Percentiles rank a stretch among this genome's conserved stretches.
phyloP scores from a whole-genome alignment of 2,888 invertebrate genomes.

The Microplitis deprimator region DNA sequence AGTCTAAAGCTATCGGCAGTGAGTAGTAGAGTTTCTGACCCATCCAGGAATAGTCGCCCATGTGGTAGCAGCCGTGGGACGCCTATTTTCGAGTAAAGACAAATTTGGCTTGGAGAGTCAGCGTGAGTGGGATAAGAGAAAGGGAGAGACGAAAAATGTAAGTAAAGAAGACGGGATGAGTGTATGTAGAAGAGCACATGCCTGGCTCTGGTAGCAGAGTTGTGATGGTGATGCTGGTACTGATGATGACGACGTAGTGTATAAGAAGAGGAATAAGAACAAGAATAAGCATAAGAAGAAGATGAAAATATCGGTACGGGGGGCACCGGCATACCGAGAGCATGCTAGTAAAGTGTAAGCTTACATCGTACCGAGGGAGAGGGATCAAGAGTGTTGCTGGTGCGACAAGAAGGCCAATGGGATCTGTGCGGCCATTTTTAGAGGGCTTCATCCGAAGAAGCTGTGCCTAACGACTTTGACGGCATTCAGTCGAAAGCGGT shows the following conservation, averaged over 20 bases:
- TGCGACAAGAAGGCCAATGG: conserved; percentile 68
- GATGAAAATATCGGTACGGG: conserved; percentile 29
- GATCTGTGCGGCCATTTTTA: conserved; percentile 71
- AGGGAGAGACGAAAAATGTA: conserved; percentile 6
- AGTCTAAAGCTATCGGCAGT: conserved; percentile 22
- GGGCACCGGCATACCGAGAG: conserved; percentile 17
- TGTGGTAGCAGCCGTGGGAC: conserved; percentile 69
- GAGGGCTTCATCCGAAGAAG: conserved; percentile 65
- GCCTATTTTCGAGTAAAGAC: conserved; percentile 83
- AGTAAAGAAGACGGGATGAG: not conserved
- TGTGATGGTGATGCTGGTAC: too few relatives aligned
- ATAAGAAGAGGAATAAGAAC: conserved; percentile 20
- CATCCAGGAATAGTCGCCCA: conserved; percentile 69
- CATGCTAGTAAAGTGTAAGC: conserved; percentile 68
- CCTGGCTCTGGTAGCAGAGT: too few relatives aligned
- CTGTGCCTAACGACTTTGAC: conserved; percentile 57
- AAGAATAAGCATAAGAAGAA: conserved; percentile 41
- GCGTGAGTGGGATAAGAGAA: conserved; percentile 47
- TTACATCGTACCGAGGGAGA: conserved; percentile 58
- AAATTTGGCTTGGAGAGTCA: conserved; percentile 80
- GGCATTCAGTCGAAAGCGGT: conserved; percentile 61
- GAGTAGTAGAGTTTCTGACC: conserved; percentile 43
- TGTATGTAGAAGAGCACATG: not conserved
- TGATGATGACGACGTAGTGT: not conserved
- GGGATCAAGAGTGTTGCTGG: conserved; percentile 51